Base-by-base conservation (phyloP, 2,888 invertebrate species). In the Coelinius sp. region DNA sequence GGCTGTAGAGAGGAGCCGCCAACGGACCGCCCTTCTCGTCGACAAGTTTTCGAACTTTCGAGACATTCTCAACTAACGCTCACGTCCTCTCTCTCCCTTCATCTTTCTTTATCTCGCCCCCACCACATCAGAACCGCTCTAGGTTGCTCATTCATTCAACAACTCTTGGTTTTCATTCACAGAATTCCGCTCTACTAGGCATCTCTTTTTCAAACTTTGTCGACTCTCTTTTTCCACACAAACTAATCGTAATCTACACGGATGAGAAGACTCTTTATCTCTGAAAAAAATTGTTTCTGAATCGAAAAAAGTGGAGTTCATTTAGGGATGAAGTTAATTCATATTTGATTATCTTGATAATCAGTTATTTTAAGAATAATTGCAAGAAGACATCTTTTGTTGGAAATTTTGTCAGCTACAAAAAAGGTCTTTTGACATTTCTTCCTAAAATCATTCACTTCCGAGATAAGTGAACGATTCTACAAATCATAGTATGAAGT, bases 1-100 rank as follows among this genome's bases (percentile, higher is more conserved):
- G 22, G 22, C n/a, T 59, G 59, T 31, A 59, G 59, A 59, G 59
- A 59, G 17, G 35, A 59, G 59, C 59, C 59, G 59, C 59, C 59
- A 59, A 59, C 59, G 59, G 35, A 59, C 59, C 59, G 31, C 59
- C 59, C 35, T 59, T 59, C 10, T 67, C 69, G 63, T 62, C 73
- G 64, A 65, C 71, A 71, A 71, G 69, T 71, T 66, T 73, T 68
- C 24, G 52, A 68, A 71, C 71, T 73, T 75, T 67, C 53, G 64
- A 31, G 71, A 75, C 70, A 72, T 66, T 52, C 62, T 70, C 64
- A 68, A 20, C 46, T 59, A 27, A 17, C 68, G n/a, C 24, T 49
- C 46, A 62, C 59, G 59, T 52, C 67, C 35, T 41, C 31, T 63
- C 53, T 66, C 49, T 24, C 31, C 22, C 41, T 67, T 31, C n/a